phyloP scores from a whole-genome alignment of 2,888 invertebrate species.

The Andrena hattorfiana region DNA sequence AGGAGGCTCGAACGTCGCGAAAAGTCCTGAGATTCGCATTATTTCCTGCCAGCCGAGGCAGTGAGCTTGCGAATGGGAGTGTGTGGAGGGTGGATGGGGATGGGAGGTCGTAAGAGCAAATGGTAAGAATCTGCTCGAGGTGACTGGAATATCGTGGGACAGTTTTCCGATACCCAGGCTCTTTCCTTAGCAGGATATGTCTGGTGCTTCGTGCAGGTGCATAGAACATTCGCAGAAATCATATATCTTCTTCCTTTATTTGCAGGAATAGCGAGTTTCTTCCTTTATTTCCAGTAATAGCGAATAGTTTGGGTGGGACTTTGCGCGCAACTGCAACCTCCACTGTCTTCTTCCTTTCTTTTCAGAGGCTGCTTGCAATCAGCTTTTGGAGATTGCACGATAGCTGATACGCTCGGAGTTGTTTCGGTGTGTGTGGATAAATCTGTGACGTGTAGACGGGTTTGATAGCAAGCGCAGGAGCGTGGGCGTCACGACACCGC shows the following conservation, averaged over 20 bases:
- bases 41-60: constrained; percentile 34
- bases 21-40: constrained; percentile 59
- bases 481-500: neutral
- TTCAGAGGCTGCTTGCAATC: neutral
- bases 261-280: neutral
- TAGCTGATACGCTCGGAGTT: neutral
- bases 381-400: neutral
- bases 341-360: neutral
- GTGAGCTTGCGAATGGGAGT: constrained; percentile 41
- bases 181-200: constrained; percentile 41
- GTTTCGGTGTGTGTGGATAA: neutral
- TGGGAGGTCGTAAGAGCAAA: constrained; percentile 50
- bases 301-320: neutral
- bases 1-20: neutral
- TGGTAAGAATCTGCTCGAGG: constrained; percentile 56
- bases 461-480: neutral
- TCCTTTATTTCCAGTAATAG: neutral
- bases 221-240: neutral
- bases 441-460: neutral
- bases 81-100: neutral
- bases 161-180: constrained; percentile 66
- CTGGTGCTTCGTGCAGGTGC: constrained; percentile 14
- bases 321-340: neutral
- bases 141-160: constrained; percentile 69
- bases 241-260: too few relatives aligned